Percentiles rank a stretch among this genome's conserved stretches.
Evolutionary conservation across 2,888 invertebrate species (phyloP).

Genomic region (Plebejus argus): DNA sequence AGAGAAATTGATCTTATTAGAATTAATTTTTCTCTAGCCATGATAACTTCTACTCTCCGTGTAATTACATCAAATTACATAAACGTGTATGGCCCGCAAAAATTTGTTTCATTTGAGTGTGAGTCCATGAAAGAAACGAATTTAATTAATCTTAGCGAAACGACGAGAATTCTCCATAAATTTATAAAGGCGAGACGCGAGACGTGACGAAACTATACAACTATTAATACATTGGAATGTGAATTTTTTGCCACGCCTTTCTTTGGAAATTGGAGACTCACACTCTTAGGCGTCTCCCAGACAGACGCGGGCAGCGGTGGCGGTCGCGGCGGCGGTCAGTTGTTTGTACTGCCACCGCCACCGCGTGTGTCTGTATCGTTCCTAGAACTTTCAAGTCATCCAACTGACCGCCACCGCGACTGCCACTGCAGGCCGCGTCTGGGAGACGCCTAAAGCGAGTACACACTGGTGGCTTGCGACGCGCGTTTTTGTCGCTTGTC

Average conservation of each 20-base stretch:
- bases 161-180: neutral
- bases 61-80: neutral
- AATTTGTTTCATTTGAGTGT: neutral
- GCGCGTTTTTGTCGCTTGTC: neutral
- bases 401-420: too few species aligned
- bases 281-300: too few species aligned
- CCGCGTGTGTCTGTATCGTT: too few species aligned
- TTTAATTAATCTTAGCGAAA: neutral
- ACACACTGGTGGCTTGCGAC: neutral
- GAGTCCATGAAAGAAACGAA: neutral
- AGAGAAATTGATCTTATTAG: neutral
- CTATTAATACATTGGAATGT: neutral
- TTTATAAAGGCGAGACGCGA: constrained; percentile 3
- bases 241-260: neutral
- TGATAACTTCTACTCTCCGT: neutral
- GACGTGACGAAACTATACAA: neutral
- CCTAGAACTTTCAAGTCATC: too few species aligned
- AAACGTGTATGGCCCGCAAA: neutral
- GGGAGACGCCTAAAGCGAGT: neutral
- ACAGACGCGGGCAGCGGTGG: too few species aligned
- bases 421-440: too few species aligned
- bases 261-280: neutral
- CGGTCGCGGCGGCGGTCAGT: too few species aligned
- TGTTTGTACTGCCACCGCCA: too few species aligned
- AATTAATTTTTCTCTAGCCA: neutral